Conservation (phyloP, 2,113 vertebrate species). For the Cyanoderma ruficeps region DNA sequence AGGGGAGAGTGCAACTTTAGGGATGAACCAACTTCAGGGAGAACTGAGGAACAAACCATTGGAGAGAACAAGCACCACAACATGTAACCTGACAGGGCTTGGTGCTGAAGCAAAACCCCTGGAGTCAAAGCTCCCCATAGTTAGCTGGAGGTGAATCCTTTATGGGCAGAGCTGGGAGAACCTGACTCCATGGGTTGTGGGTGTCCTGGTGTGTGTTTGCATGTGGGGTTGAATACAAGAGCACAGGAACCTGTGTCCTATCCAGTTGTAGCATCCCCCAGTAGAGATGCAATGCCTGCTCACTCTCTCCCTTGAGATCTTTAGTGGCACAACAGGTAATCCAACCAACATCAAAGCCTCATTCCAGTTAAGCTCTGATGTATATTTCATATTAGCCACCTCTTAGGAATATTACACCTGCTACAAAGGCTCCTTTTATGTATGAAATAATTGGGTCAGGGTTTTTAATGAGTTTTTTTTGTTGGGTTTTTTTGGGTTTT, state of each 20-base stretch:
- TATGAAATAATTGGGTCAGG: conserved; percentile 37
- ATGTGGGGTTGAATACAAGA: neutral
- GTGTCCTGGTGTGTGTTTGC: neutral
- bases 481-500: neutral
- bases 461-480: neutral
- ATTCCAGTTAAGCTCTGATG: neutral
- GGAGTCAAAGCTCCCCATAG: neutral
- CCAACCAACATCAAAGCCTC: conserved; percentile 36
- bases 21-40: too few relatives aligned
- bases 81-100: neutral
- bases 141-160: neutral
- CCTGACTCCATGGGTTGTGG: fast-evolving
- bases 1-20: too few relatives aligned
- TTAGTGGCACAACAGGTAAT: neutral
- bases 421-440: conserved; percentile 55
- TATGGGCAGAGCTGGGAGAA: neutral
- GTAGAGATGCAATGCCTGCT: neutral
- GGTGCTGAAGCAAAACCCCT: neutral
- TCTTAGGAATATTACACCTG: conserved; percentile 38
- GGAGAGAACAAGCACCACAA: too few relatives aligned
- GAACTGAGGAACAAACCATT: too few relatives aligned
- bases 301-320: neutral
- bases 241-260: neutral
- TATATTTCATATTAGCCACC: conserved; percentile 15
- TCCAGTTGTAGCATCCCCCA: neutral